Percentiles rank a stretch among this genome's conserved stretches.
Conservation (phyloP, 2,113 vertebrate genomes). For the Siphamia tubifer region DNA sequence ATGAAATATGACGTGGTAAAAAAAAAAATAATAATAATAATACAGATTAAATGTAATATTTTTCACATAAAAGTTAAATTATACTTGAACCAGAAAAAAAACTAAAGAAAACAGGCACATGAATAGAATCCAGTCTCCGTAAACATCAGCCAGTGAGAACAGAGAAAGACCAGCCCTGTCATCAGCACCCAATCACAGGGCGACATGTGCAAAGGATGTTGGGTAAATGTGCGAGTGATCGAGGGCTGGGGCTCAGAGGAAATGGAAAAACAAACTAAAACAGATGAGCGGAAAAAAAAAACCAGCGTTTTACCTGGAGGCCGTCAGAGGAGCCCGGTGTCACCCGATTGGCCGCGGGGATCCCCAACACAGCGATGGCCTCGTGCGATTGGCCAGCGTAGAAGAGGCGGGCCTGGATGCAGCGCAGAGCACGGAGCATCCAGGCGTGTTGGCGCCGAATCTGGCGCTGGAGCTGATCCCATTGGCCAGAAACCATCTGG, state of each 20-base stretch:
- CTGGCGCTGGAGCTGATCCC: conserved; percentile 97
- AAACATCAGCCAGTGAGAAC: conserved; percentile 64
- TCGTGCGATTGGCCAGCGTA: conserved; percentile 79
- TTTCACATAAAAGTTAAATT: too few species aligned
- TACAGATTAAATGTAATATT: too few species aligned
- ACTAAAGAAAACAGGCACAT: too few species aligned
- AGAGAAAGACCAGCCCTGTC: conserved; percentile 55
- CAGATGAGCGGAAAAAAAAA: conserved; percentile 75
- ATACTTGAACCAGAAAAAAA: too few species aligned
- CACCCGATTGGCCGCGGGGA: conserved; percentile 24
- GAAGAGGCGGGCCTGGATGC: conserved; percentile 93
- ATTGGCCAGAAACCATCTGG: conserved; percentile 92
- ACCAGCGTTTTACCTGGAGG: conserved; percentile 85
- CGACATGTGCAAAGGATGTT: conserved; percentile 24
- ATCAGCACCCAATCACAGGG: conserved; percentile 52
- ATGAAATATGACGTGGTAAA: too few species aligned
- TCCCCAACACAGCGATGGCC: not conserved
- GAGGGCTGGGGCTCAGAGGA: conserved; percentile 16
- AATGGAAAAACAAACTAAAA: conserved; percentile 35
- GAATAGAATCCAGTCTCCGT: conserved; percentile 57
- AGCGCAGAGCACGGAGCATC: conserved; percentile 92
- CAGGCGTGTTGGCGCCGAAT: conserved; percentile 97
- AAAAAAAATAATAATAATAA: too few species aligned
- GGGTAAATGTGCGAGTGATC: not conserved
- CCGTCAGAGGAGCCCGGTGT: conserved; percentile 24